Conservation (phyloP, 2,113 vertebrate species). For the Prietella phreatophila region DNA sequence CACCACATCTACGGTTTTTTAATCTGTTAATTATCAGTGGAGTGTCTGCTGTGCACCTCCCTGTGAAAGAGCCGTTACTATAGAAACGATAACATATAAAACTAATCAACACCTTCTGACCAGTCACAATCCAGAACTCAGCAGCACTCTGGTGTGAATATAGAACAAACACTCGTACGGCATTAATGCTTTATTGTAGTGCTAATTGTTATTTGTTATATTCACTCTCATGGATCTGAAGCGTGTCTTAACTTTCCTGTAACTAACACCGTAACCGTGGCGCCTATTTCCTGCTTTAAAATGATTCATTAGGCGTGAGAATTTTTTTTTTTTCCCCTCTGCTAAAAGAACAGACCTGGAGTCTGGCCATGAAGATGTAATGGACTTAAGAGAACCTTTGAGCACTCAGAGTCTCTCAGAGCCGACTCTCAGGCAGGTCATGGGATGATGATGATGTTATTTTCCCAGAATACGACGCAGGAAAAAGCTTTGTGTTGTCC, state of each 20-base stretch:
- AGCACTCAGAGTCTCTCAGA: constrained; percentile 52
- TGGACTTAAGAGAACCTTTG: constrained; percentile 40
- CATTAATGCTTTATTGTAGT: neutral
- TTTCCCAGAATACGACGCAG: constrained; percentile 44
- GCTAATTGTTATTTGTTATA: neutral
- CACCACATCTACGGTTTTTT: neutral
- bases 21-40: neutral
- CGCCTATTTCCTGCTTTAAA: neutral
- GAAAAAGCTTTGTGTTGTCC: constrained; percentile 57
- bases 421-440: constrained; percentile 41
- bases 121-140: neutral
- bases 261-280: neutral
- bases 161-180: neutral
- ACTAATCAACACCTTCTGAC: neutral
- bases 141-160: neutral
- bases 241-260: neutral
- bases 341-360: neutral
- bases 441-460: constrained; percentile 45
- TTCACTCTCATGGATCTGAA: neutral
- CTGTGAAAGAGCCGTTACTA: neutral
- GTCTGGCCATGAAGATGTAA: constrained; percentile 55
- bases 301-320: neutral
- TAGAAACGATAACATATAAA: neutral
- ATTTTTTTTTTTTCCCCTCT: neutral
- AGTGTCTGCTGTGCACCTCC: neutral